Evolutionary conservation across 2,113 vertebrate genomes (phyloP), one percentile per base, ranked within the genome.

Genomic region (Menura novaehollandiae): DNA sequence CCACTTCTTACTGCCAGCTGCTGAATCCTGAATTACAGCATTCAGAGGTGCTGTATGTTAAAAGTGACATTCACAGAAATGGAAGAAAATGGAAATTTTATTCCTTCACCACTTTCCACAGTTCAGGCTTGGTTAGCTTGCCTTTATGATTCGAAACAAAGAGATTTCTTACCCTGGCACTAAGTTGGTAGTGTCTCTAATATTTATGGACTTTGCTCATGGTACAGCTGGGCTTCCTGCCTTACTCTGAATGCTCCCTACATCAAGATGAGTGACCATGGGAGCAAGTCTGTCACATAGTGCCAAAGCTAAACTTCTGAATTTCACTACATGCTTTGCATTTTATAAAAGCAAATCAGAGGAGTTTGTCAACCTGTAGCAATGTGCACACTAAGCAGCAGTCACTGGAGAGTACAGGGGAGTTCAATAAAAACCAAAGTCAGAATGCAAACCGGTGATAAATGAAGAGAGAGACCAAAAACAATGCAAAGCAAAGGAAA

Each of bases 11-110:
- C 24, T 75, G 51, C 46, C 46, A 84, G 63, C 55, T 63, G 51
- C 81, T 77, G 66, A 89, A 90, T 56, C 89, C 85, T 84, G 94
- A 94, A 47, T 68, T 89, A 81, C 56, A 80, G 91, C 75, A 73
- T 58, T 82, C 89, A 89, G 73, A 44, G n/a, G 23, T 56, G 60
- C 69, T 77, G 52, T 23, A 32, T 18, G 9, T 80, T 89, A 86
- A 88, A 94, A 60, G 35, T 0, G 35, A 95, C 44, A 51, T 78
- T 59, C 32, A 89, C 73, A 78, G 51, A 72, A 67, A 79, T 2
- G 5, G 67, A 15, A 33, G 43, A 86, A 93, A 69, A 12, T 21
- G 56, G 51, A 85, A 92, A 80, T 79, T 60, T 78, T 88, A 78
- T 85, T 96, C 69, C 41, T 88, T 44, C 43, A 55, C 21, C 12